Evolutionary conservation across 1,140 invertebrate genomes (phyloP), one percentile per base, ranked within the genome.

Genomic region (Phthorimaea operculella): DNA sequence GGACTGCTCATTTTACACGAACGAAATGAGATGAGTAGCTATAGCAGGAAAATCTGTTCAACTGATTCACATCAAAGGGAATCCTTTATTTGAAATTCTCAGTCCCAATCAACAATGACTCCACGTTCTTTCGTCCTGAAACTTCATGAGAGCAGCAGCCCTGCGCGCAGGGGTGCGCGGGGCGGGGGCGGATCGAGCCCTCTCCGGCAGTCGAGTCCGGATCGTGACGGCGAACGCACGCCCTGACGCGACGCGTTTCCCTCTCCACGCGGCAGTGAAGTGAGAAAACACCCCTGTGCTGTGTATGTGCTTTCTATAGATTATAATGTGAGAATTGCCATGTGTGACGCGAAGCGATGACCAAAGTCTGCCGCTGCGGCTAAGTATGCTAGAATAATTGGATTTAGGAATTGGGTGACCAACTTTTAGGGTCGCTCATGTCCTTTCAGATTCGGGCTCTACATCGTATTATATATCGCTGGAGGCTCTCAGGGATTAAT

Each of bases 261-360:
- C 36, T 5, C 2, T 12, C 36, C 44, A 47, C 44, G 12, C 12
- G 12, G n/a, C n/a, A 14, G 44, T 47, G 44, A 47, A 16, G 44
- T 47, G 44, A 39, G 21, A 28, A 28, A 28, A 28, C 21, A 28
- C 33, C 60, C 60, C 42, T 69, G 62, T 73, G 61, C 21, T 60
- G 54, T 65, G 28, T 51, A 17, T 36, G 42, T 52, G 50, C 44
- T 47, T 47, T 47, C 11, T 39, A 39, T 42, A 52, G 17, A 45
- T 36, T n/a, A 42, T 15, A 9, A 16, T 16, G 54, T 56, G 65
- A 62, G 59, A 62, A 70, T 61, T 63, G 63, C 60, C 58, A 66
- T 68, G 67, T 70, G 62, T 54, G 52, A 44, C n/a, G 15, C n/a
- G 2, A 28, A 2, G 21, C 21, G 21, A 28, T 28, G 10, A 39